A percentile compares a stretch with the other conserved stretches of the same genome.
These are phyloP conservation scores for Drosophila ustulata DNA, from an alignment of 2,888 invertebrate genomes.

Conservation along the genomic window DNA sequence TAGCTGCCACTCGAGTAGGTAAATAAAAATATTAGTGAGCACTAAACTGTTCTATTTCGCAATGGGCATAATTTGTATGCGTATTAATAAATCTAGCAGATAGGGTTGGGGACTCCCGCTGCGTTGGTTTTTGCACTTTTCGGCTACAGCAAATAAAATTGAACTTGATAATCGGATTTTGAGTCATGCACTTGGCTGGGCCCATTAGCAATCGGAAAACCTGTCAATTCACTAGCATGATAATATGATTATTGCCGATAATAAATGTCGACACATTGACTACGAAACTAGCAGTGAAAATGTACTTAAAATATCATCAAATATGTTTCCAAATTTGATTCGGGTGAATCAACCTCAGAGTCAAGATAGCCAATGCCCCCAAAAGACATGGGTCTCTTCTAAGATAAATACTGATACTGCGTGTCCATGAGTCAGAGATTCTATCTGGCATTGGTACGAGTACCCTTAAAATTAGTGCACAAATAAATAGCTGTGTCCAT, in stretches of 20 bases:
- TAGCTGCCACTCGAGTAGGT: slow-evolving; percentile 8
- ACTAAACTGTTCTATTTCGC: slow-evolving; percentile 1
- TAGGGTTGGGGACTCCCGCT: slow-evolving; percentile 59
- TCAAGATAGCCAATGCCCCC: neutral
- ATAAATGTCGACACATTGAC: slow-evolving; percentile 18
- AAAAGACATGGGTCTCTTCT: neutral
- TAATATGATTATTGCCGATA: slow-evolving; percentile 14
- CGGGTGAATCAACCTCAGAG: slow-evolving; percentile 23
- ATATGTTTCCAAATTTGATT: neutral
- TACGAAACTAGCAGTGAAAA: neutral
- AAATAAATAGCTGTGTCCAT: slow-evolving; percentile 14
- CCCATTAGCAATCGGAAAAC: slow-evolving; percentile 8
- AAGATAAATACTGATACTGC: slow-evolving; percentile 1
- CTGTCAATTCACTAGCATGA: neutral
- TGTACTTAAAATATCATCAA: neutral
- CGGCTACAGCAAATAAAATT: slow-evolving; percentile 1
- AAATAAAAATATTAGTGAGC: slow-evolving; percentile 11
- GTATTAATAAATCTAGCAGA: slow-evolving; percentile 28
- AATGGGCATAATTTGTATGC: slow-evolving; percentile 13
- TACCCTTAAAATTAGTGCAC: neutral
- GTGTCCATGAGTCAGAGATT: slow-evolving; percentile 39
- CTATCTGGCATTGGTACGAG: slow-evolving; percentile 11
- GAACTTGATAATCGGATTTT: slow-evolving; percentile 21
- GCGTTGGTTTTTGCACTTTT: slow-evolving; percentile 10
- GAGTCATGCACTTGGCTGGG: slow-evolving; percentile 23